Evolutionary conservation across 2,888 invertebrate genomes (phyloP).

Genomic region (Ectropis crepuscularia): DNA sequence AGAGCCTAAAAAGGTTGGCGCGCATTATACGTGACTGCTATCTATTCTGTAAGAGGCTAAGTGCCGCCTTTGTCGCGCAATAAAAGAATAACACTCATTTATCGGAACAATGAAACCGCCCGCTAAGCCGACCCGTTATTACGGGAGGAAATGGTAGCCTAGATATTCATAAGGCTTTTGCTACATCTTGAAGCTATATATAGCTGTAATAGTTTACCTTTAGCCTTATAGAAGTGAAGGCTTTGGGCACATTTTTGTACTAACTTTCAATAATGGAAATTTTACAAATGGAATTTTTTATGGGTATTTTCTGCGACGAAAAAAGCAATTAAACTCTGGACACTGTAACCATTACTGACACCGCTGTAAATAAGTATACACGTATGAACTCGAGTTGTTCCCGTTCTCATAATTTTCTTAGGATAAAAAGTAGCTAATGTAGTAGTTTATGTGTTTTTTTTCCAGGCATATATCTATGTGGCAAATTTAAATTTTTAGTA

Average conservation of each 20-base stretch:
- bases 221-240: neutral
- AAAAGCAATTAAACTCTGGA: no score
- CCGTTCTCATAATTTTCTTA: no score
- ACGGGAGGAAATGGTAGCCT: conserved; percentile 33
- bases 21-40: neutral
- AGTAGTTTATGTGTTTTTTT: no score
- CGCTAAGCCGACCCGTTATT: conserved; percentile 30
- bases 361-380: no score
- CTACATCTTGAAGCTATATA: conserved; percentile 14
- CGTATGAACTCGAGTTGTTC: no score
- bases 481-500: no score
- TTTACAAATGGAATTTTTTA: no score
- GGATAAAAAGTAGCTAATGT: no score
- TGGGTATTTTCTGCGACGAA: no score
- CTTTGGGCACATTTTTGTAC: neutral
- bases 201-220: conserved; percentile 3
- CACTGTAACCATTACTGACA: no score
- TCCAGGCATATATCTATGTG: no score
- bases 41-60: conserved; percentile 55
- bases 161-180: conserved; percentile 32
- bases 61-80: conserved; percentile 80
- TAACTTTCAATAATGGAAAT: no score
- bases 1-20: neutral
- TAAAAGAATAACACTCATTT: conserved; percentile 84
- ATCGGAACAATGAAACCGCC: conserved; percentile 69